phyloP scores from a whole-genome alignment of 2,888 invertebrate species.

The Spodoptera exigua region DNA sequence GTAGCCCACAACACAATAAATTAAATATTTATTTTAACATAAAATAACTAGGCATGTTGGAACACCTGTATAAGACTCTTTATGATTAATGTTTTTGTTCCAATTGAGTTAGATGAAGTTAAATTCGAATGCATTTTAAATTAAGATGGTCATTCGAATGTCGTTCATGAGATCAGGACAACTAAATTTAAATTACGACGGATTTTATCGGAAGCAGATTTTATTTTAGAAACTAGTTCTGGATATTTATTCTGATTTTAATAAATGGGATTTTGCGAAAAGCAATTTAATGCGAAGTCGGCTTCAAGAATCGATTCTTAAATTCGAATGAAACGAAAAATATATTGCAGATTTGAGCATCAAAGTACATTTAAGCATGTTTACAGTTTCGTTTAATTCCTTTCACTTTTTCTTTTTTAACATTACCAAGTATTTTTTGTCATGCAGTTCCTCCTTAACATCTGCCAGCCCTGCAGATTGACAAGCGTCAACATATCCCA shows the following conservation, averaged over 20 bases:
- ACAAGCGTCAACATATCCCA: slow-evolving; percentile 42
- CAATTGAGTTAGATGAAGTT: slow-evolving; percentile 23
- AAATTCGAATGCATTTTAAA: slow-evolving; percentile 40
- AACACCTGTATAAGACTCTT: slow-evolving; percentile 8
- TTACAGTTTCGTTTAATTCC: too few relatives aligned
- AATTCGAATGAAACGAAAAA: too few relatives aligned
- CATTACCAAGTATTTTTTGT: background rate
- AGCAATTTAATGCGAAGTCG: too few relatives aligned
- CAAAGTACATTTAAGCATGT: too few relatives aligned
- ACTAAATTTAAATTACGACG: background rate
- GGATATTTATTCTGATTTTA: background rate
- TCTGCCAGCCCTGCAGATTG: slow-evolving; percentile 37
- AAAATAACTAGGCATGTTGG: background rate
- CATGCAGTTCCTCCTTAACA: background rate
- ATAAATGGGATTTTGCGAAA: too few relatives aligned
- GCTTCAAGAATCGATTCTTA: too few relatives aligned
- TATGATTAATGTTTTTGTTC: slow-evolving; percentile 17
- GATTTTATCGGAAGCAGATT: background rate
- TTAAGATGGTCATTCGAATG: slow-evolving; percentile 14
- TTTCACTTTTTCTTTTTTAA: too few relatives aligned
- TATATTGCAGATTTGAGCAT: too few relatives aligned
- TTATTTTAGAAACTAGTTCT: too few relatives aligned
- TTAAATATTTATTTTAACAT: slow-evolving; percentile 8
- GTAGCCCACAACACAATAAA: slow-evolving; percentile 1
- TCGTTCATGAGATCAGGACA: slow-evolving; percentile 8